Evolutionary conservation across 2,888 invertebrate genomes (phyloP).

Genomic region (Rambutsinella grinnellia): DNA sequence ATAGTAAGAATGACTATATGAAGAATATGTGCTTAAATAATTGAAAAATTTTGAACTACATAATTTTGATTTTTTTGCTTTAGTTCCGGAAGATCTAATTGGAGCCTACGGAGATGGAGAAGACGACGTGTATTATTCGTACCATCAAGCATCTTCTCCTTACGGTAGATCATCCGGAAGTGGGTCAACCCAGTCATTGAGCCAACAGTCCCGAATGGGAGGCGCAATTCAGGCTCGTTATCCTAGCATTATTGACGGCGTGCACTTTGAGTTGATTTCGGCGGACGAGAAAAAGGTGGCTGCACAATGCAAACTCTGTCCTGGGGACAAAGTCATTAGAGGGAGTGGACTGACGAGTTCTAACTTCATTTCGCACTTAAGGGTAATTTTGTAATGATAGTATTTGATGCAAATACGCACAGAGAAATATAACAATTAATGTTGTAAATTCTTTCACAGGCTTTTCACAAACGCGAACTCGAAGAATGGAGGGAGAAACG

Average conservation of each 20-base stretch:
- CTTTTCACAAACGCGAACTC: slow-evolving; percentile 43
- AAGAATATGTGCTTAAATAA: too few relatives aligned
- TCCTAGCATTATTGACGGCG: slow-evolving; percentile 42
- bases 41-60: neutral
- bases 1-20: slow-evolving; percentile 9
- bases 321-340: slow-evolving; percentile 45
- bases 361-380: slow-evolving; percentile 41
- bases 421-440: neutral
- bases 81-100: slow-evolving; percentile 22
- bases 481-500: slow-evolving; percentile 46
- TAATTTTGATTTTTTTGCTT: neutral
- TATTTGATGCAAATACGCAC: neutral
- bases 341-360: slow-evolving; percentile 45
- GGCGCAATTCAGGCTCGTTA: slow-evolving; percentile 26
- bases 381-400: slow-evolving; percentile 14
- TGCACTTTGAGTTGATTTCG: slow-evolving; percentile 42
- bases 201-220: slow-evolving; percentile 15
- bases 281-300: slow-evolving; percentile 43
- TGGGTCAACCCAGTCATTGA: neutral
- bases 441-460: slow-evolving; percentile 8
- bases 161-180: neutral
- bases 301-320: slow-evolving; percentile 44
- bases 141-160: slow-evolving; percentile 8
- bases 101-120: slow-evolving; percentile 25
- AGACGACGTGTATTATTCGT: slow-evolving; percentile 25